Evolutionary conservation across 2,113 vertebrate species (phyloP).

Genomic region (Proteles cristata): DNA sequence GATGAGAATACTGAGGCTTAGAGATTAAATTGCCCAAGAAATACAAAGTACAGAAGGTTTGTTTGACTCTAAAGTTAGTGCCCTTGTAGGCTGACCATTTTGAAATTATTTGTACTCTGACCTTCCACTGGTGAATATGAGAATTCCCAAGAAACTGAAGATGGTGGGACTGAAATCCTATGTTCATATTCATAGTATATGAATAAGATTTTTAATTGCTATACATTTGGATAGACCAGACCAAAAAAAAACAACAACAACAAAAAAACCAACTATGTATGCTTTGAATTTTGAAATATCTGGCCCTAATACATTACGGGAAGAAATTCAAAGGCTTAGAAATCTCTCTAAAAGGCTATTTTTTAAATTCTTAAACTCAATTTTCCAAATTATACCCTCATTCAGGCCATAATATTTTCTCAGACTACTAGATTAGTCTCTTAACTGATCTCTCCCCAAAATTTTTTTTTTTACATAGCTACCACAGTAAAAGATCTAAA

Average conservation of each 20-base stretch:
- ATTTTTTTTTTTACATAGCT: background rate
- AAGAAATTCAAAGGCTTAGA: slow-evolving; percentile 5
- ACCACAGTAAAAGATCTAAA: background rate
- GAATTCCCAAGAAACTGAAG: background rate
- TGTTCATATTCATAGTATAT: background rate
- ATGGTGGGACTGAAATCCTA: background rate
- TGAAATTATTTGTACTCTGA: background rate
- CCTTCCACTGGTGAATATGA: background rate
- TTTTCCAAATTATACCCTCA: slow-evolving; percentile 8
- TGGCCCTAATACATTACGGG: background rate
- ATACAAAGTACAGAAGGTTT: background rate
- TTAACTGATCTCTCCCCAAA: background rate
- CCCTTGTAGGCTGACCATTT: background rate
- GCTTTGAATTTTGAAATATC: background rate
- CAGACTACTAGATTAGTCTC: background rate
- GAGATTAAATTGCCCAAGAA: background rate
- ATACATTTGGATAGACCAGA: background rate
- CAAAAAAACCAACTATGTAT: background rate
- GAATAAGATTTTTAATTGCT: background rate
- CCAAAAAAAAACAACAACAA: background rate
- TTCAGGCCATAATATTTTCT: background rate
- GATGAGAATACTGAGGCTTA: background rate
- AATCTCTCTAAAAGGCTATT: background rate
- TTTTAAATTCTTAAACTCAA: background rate
- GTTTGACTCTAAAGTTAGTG: background rate